A percentile compares a stretch with the other conserved stretches of the same genome.
These are phyloP conservation scores for Sweltsa coloradensis DNA, from an alignment of 1,140 invertebrate genomes.

Conservation along the genomic window DNA sequence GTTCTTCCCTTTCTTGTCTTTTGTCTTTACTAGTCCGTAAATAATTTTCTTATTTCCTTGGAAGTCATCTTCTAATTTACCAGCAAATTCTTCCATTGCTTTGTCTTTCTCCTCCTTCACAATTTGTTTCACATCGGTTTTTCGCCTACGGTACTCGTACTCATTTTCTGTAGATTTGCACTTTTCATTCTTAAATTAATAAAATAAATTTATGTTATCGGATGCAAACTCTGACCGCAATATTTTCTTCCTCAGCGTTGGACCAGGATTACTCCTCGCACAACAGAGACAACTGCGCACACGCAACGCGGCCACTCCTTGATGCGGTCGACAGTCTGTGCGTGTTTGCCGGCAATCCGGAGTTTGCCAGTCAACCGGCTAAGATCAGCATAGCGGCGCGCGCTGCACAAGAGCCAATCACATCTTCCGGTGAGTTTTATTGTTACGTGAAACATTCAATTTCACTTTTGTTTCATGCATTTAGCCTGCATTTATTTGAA, in stretches of 20 bases:
- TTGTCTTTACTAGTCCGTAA: too few relatives aligned
- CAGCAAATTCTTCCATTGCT: background rate
- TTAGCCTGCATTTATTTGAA: too few relatives aligned
- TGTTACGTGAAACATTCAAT: too few relatives aligned
- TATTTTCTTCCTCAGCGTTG: constrained; percentile 36
- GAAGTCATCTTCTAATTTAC: background rate
- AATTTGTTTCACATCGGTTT: too few relatives aligned
- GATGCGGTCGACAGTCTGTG: constrained; percentile 89
- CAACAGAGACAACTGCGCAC: constrained; percentile 61
- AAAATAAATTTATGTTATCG: too few relatives aligned
- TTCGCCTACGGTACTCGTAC: too few relatives aligned
- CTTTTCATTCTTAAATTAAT: too few relatives aligned
- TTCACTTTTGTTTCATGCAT: too few relatives aligned
- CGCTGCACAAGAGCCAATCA: constrained; percentile 75
- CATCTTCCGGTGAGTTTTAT: constrained; percentile 31
- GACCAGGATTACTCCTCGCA: constrained; percentile 71
- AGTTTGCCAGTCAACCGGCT: constrained; percentile 85
- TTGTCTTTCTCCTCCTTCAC: too few relatives aligned
- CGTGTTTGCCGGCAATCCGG: constrained; percentile 82
- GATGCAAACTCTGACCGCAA: background rate
- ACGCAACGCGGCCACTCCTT: constrained; percentile 73
- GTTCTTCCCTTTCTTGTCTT: too few relatives aligned
- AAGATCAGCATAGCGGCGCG: constrained; percentile 71
- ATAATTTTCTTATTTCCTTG: background rate
- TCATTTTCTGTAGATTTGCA: too few relatives aligned